Evolutionary conservation across 2,888 invertebrate genomes (phyloP), one percentile per base, ranked within the genome.

Genomic region (Idaea dimidiata): DNA sequence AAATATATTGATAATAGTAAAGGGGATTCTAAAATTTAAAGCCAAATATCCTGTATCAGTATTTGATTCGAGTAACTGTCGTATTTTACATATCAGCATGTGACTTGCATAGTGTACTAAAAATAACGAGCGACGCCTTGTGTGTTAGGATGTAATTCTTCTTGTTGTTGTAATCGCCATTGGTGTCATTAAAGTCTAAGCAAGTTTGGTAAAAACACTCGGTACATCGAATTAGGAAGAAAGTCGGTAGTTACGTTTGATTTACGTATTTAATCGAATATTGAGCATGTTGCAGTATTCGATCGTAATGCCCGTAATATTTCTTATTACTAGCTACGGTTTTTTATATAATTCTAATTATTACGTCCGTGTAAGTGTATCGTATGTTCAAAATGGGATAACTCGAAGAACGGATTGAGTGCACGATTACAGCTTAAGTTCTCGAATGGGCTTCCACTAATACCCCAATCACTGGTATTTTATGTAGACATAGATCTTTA

Each of bases 51-150:
- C 79, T 82, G 77, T 83, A 87, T 85, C 89, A 89, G 87, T 89
- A 90, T 88, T 88, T 82, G 80, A 86, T 84, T 83, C 83, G 80
- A 83, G 82, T 84, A 83, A 87, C 84, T 86, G 82, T 87, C 84
- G 78, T 87, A 82, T 85, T 83, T 87, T 89, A 92, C 92, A 92
- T 92, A 92, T 92, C 91, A 91, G 86, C 83, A 84, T 86, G 89
- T 90, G 91, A 90, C 89, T 89, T 90, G 87, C 82, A 80, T 88
- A 89, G 85, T 81, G 80, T 84, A 84, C 81, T 84, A 82, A 81
- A 24, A 80, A 71, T 68, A 81, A 77, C 80, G 82, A 84, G 77
- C 75, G 78, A 79, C 82, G 83, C 85, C 83, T 84, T 83, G 76
- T 72, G 77, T 85, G 83, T 80, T 82, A 82, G 81, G 80, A 81